Percentiles rank a stretch among this genome's conserved stretches.
These are phyloP conservation scores for Sorex araneus DNA, from an alignment of 2,113 vertebrate genomes.

Conservation along the genomic window DNA sequence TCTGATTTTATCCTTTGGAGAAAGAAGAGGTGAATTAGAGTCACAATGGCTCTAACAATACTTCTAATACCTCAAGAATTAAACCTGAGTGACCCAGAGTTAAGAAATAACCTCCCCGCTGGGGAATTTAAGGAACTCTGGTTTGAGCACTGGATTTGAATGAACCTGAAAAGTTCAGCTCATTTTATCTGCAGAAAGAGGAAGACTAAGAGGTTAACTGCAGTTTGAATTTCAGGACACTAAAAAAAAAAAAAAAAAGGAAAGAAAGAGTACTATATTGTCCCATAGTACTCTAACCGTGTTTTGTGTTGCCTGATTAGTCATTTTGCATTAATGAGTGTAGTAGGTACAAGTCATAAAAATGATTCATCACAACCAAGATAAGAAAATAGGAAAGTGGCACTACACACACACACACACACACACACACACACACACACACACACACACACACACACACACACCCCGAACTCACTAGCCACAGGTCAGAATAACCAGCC, in stretches of 20 bases:
- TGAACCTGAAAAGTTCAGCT: neutral
- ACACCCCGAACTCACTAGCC: neutral
- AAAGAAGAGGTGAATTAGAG: neutral
- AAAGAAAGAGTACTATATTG: neutral
- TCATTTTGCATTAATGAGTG: slow-evolving; percentile 11
- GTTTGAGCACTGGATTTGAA: neutral
- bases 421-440: too few species aligned
- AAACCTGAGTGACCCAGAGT: neutral
- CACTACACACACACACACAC: too few species aligned
- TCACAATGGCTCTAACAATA: neutral
- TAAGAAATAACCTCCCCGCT: neutral
- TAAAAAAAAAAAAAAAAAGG: slow-evolving; percentile 4
- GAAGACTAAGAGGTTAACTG: neutral
- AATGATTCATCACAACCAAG: slow-evolving; percentile 13
- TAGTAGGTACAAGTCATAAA: slow-evolving; percentile 13
- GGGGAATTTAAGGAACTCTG: neutral
- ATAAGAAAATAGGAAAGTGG: slow-evolving; percentile 5
- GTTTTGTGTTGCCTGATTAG: neutral
- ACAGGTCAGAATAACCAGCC: neutral
- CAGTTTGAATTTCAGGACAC: neutral
- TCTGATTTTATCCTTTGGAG: neutral
- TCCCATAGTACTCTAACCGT: neutral
- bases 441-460: neutral
- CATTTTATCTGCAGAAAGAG: neutral
- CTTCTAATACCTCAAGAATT: slow-evolving; percentile 22